A percentile compares a stretch with the other conserved stretches of the same genome.
phyloP scores from a whole-genome alignment of 2,113 vertebrate genomes.

The Chionomys nivalis region DNA sequence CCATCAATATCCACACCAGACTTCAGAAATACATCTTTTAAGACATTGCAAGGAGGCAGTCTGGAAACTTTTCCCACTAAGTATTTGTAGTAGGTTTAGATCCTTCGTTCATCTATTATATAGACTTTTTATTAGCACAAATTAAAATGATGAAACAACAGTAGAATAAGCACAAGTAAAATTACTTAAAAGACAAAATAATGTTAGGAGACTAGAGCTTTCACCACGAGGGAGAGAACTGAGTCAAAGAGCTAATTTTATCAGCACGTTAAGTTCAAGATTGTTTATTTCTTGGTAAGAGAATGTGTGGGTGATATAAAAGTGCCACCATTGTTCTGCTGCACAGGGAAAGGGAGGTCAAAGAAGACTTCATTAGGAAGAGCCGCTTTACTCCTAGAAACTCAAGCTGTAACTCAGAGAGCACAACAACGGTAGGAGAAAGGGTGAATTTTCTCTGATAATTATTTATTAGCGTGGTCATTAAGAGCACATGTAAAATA shows the following conservation, averaged over 20 bases:
- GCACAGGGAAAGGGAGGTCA: background rate
- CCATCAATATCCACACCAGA: background rate
- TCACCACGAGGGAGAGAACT: constrained; percentile 63
- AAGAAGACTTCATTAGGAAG: constrained; percentile 23
- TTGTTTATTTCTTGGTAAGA: constrained; percentile 28
- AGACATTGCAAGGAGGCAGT: background rate
- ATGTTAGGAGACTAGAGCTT: constrained; percentile 64
- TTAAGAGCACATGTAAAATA: constrained; percentile 14
- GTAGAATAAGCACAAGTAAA: constrained; percentile 80
- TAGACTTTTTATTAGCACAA: background rate
- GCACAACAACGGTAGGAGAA: fast-evolving
- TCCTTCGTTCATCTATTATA: background rate
- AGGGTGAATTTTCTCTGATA: background rate
- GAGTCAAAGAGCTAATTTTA: constrained; percentile 76
- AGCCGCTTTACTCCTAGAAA: background rate
- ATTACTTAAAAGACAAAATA: constrained; percentile 78
- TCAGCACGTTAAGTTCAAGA: constrained; percentile 75
- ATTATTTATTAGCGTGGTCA: constrained; percentile 68
- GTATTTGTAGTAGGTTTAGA: background rate
- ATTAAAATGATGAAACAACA: constrained; percentile 50
- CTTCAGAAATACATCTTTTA: background rate
- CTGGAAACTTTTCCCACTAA: background rate
- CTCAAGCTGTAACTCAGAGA: background rate
- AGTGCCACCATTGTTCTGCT: constrained; percentile 51
- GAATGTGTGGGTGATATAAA: constrained; percentile 24